Evolutionary conservation across 2,888 invertebrate genomes (phyloP).

Genomic region (Resseliella maxima): DNA sequence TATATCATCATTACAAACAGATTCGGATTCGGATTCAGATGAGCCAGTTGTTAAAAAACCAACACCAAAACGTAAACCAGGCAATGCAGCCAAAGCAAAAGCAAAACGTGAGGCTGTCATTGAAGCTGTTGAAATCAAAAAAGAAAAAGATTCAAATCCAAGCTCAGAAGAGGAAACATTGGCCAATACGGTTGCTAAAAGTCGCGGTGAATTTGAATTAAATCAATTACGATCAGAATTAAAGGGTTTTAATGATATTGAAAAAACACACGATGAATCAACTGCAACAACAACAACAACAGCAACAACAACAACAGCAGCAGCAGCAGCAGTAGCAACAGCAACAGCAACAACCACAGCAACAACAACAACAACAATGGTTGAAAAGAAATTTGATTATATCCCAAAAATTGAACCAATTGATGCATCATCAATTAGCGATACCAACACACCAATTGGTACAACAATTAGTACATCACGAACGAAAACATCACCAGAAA

Average conservation of each 20-base stretch:
- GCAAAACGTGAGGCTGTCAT: neutral
- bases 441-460: neutral
- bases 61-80: constrained; percentile 58
- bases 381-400: constrained; percentile 54
- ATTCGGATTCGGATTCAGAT: constrained; percentile 71
- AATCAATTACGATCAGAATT: constrained; percentile 87
- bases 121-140: constrained; percentile 67
- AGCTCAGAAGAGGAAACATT: constrained; percentile 66
- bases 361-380: neutral
- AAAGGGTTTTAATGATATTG: constrained; percentile 79
- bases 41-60: constrained; percentile 69
- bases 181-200: constrained; percentile 66
- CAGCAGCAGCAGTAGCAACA: too few relatives aligned
- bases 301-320: too few relatives aligned
- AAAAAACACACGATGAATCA: constrained; percentile 65
- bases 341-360: too few relatives aligned
- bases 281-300: neutral
- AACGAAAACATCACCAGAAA: constrained; percentile 60
- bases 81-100: constrained; percentile 54
- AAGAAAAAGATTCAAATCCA: constrained; percentile 69
- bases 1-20: constrained; percentile 71
- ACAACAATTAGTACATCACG: neutral
- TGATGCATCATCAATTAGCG: neutral
- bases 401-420: constrained; percentile 34
- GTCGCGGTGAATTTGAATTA: constrained; percentile 80